Evolutionary conservation across 1,140 invertebrate species (phyloP).

Genomic region (Galendromus occidentalis): DNA sequence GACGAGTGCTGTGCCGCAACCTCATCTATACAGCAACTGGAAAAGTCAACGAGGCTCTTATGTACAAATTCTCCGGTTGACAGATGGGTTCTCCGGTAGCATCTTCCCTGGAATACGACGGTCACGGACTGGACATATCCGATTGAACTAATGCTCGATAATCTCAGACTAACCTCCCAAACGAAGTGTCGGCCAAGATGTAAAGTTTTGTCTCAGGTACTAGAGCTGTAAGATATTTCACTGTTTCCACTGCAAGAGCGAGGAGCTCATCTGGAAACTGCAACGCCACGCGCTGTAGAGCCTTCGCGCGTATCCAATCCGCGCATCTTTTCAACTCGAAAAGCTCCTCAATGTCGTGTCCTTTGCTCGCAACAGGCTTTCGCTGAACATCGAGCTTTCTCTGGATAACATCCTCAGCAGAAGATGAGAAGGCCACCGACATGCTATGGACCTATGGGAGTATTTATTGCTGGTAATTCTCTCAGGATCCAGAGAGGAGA

Average conservation of each 20-base stretch:
- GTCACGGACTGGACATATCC: no score
- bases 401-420: neutral
- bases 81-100: no score
- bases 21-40: constrained; percentile 78
- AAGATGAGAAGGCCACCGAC: neutral
- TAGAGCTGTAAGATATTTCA: constrained; percentile 38
- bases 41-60: constrained; percentile 23
- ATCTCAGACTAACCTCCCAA: constrained; percentile 67
- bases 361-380: neutral
- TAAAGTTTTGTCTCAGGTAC: constrained; percentile 40
- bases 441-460: no score
- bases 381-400: neutral
- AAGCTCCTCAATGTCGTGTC: neutral
- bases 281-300: constrained; percentile 42
- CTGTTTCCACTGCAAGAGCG: constrained; percentile 43
- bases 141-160: no score
- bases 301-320: neutral
- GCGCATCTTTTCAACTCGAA: neutral
- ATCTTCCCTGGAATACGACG: no score
- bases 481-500: no score
- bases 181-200: constrained; percentile 76
- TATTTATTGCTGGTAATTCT: no score
- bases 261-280: constrained; percentile 75
- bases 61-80: no score
- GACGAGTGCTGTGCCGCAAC: constrained; percentile 60